Percentiles rank a stretch among this genome's conserved stretches.
These are phyloP conservation scores for Nannospalax galili DNA, from an alignment of 2,113 vertebrate species.

Conservation along the genomic window DNA sequence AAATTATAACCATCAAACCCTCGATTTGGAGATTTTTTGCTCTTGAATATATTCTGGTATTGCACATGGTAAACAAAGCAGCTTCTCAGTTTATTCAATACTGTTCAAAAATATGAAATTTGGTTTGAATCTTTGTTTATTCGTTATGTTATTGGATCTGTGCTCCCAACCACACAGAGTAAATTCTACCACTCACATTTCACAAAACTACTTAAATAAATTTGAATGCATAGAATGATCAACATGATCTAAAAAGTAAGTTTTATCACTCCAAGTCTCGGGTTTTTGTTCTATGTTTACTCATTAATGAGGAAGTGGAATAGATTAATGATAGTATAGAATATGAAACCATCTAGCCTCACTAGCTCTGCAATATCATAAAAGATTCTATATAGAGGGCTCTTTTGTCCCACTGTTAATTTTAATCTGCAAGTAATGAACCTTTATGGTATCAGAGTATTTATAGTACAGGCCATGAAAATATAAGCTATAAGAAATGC, in stretches of 20 bases:
- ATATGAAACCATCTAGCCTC: not conserved
- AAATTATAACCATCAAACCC: not conserved
- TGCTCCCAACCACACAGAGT: not conserved
- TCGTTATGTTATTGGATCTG: not conserved
- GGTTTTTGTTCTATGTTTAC: not conserved
- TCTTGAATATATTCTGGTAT: not conserved
- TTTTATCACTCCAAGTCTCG: not conserved
- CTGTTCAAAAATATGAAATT: not conserved
- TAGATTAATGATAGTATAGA: not conserved
- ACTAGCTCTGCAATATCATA: not conserved
- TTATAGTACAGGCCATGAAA: constrained; percentile 45
- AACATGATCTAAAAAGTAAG: not conserved
- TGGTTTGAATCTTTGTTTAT: not conserved
- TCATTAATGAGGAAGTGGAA: not conserved
- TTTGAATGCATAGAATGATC: constrained; percentile 10
- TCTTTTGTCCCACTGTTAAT: not conserved
- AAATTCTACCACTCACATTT: not conserved
- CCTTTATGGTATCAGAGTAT: not conserved
- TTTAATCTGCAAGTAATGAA: constrained; percentile 39
- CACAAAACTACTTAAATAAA: not conserved
- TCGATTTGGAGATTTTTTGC: constrained; percentile 33
- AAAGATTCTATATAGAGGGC: not conserved
- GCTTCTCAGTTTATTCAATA: not conserved
- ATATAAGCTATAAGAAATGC: constrained; percentile 22
- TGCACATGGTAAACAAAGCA: not conserved